Base-by-base conservation (phyloP, 2,888 invertebrate genomes). In the Eupithecia dodoneata region DNA sequence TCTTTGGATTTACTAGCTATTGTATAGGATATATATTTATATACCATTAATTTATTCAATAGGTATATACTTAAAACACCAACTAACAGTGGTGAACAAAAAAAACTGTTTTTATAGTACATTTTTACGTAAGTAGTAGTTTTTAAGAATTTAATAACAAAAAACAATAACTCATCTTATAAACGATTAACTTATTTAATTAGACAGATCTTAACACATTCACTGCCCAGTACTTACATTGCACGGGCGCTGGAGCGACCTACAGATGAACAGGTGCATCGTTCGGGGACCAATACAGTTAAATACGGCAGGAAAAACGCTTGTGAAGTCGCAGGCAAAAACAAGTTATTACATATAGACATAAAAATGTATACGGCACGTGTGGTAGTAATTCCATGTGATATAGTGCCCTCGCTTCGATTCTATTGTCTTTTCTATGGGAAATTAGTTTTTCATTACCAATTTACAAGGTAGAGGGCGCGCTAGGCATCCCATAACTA, bases 371-470 rank as follows among this genome's bases (percentile, higher is more conserved):
- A 69, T 63, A 30, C 69, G n/a, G 69, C 79, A 75, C 74, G 76
- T 79, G 74, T 79, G 78, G 30, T 65, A 72, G 18, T 72, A 55
- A 75, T 75, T 73, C 67, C 59, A 72, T 75, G 75, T 71, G 55
- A 76, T 69, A 49, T n/a, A 66, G 45, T 41, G 42, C 45, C 10
- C 12, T 73, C 45, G 72, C 49, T 67, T 72, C 71, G 67, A 74
- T 73, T 59, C 67, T 52, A 49, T 78, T 78, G 75, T 78, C 70
- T 78, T 44, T 10, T 63, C 65, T n/a, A 47, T 76, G 76, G 72
- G 79, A 76, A 74, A 44, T 72, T 42, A 45, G 15, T 67, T 74
- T 72, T 72, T 74, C 63, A 42, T 70, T 44, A n/a, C 10, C 7
- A 44, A 18, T 73, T 9, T 4, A 13, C 42, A 75, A 71, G 73